Conservation (phyloP, 2,888 invertebrate species). For the Graphium colonna region DNA sequence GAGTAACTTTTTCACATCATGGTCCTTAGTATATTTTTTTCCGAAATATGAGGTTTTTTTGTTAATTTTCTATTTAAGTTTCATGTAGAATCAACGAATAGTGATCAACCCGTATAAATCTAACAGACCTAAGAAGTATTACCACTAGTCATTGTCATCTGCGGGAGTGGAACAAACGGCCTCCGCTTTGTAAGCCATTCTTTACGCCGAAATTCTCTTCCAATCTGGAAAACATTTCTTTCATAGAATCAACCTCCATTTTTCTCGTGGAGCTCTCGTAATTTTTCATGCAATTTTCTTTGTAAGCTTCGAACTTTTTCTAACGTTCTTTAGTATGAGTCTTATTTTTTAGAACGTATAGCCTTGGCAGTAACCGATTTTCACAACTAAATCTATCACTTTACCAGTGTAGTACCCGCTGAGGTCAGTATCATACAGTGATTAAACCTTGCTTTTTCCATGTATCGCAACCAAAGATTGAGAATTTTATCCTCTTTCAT, state of each 20-base stretch:
- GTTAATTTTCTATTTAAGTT: too few relatives aligned
- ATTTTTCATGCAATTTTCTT: neutral
- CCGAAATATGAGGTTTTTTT: neutral
- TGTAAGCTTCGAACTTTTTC: neutral
- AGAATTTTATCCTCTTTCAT: neutral
- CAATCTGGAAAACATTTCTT: neutral
- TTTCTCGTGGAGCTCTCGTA: neutral
- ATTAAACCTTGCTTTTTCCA: neutral
- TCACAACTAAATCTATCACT: neutral
- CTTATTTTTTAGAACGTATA: neutral
- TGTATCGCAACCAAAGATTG: neutral
- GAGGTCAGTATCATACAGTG: too few relatives aligned
- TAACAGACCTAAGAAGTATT: too few relatives aligned
- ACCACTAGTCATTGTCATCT: too few relatives aligned
- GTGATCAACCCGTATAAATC: too few relatives aligned
- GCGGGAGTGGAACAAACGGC: too few relatives aligned
- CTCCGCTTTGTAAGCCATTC: neutral
- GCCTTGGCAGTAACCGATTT: neutral
- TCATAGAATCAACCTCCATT: neutral
- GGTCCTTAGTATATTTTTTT: neutral
- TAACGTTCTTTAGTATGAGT: neutral
- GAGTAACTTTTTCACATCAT: too few relatives aligned
- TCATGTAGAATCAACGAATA: too few relatives aligned
- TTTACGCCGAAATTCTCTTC: neutral
- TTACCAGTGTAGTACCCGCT: too few relatives aligned